These are phyloP conservation scores for Thamnophis sirtalis DNA, from an alignment of 2,113 vertebrate genomes.

Conservation along the genomic window DNA sequence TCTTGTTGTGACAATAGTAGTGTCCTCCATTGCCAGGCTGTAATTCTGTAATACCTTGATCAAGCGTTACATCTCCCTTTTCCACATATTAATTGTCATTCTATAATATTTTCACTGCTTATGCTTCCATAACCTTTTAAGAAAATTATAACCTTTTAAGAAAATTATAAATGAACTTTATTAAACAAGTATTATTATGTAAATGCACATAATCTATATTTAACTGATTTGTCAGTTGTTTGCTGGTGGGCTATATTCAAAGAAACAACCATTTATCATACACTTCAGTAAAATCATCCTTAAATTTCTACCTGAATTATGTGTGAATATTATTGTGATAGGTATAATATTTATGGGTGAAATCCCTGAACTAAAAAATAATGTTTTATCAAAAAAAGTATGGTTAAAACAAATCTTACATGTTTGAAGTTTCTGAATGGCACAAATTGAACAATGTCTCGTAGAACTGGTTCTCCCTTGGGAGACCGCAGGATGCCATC, in stretches of 20 bases:
- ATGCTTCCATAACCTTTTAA: background rate
- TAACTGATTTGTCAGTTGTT: too few relatives aligned
- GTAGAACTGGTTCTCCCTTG: constrained; percentile 88
- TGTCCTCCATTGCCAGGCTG: background rate
- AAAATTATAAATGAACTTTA: background rate
- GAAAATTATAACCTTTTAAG: background rate
- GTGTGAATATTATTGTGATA: background rate
- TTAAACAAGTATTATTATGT: background rate
- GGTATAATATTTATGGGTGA: background rate
- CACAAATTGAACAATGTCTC: constrained; percentile 97
- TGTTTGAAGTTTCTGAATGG: constrained; percentile 98
- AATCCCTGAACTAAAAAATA: background rate
- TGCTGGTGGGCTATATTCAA: background rate
- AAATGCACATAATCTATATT: background rate
- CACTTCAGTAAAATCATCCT: background rate
- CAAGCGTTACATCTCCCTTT: background rate
- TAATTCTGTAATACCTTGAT: background rate
- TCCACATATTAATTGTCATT: background rate
- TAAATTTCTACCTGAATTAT: background rate
- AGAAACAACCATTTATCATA: background rate
- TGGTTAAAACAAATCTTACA: constrained; percentile 69
- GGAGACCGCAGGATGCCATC: constrained; percentile 91
- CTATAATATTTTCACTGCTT: background rate
- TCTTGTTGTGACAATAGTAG: background rate
- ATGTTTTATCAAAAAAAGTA: background rate